These are phyloP conservation scores for Agrotis clavis DNA, from an alignment of 2,888 invertebrate genomes.

Conservation along the genomic window DNA sequence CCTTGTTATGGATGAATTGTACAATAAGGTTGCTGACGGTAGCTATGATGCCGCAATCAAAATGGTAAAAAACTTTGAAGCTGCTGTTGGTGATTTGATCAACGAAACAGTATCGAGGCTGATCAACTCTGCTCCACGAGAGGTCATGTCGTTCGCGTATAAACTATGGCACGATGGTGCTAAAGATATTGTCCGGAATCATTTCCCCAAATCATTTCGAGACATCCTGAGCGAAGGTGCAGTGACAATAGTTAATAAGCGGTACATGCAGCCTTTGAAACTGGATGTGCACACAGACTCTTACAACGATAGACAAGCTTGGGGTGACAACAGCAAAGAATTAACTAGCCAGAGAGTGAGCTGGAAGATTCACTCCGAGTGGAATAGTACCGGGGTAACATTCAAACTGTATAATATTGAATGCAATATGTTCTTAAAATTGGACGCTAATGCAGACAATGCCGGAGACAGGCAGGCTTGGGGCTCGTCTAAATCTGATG, in stretches of 20 bases:
- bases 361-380: slow-evolving; percentile 68
- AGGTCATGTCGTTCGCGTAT: slow-evolving; percentile 64
- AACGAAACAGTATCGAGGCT: slow-evolving; percentile 49
- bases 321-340: slow-evolving; percentile 58
- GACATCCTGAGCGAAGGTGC: slow-evolving; percentile 57
- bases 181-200: slow-evolving; percentile 56
- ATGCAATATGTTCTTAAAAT: slow-evolving; percentile 65
- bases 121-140: slow-evolving; percentile 51
- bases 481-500: slow-evolving; percentile 56
- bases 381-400: slow-evolving; percentile 54
- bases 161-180: slow-evolving; percentile 65
- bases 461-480: slow-evolving; percentile 64
- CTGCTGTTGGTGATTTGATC: slow-evolving; percentile 39
- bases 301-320: slow-evolving; percentile 61
- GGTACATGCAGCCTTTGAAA: slow-evolving; percentile 59
- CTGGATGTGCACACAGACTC: slow-evolving; percentile 54
- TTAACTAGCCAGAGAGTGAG: slow-evolving; percentile 52
- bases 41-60: slow-evolving; percentile 63
- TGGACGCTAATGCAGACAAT: slow-evolving; percentile 55
- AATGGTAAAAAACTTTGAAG: slow-evolving; percentile 51
- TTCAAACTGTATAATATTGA: slow-evolving; percentile 68
- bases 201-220: slow-evolving; percentile 66
- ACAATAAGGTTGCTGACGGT: slow-evolving; percentile 49
- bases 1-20: slow-evolving; percentile 56
- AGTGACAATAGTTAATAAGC: slow-evolving; percentile 66